Percentiles rank a stretch among this genome's conserved stretches.
These are phyloP conservation scores for Chloroceryle inda DNA, from an alignment of 2,797 vertebrate genomes.

Conservation along the genomic window DNA sequence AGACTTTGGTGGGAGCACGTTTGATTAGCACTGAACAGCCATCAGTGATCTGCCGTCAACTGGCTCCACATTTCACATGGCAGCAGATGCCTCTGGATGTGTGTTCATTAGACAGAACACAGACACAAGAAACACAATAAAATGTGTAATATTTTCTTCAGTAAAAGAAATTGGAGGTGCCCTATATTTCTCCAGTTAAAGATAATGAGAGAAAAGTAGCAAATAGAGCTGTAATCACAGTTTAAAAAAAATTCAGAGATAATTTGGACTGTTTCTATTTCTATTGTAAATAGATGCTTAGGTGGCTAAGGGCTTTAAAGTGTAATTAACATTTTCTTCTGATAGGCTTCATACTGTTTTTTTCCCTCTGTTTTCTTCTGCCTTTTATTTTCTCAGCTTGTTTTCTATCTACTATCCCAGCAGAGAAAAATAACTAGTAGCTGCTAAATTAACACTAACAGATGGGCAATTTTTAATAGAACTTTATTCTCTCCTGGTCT, in stretches of 20 bases:
- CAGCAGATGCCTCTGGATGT: not conserved
- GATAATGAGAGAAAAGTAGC: not conserved
- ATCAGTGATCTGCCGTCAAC: not conserved
- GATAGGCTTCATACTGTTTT: slow-evolving; percentile 15
- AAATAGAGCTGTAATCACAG: not conserved
- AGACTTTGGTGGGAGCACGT: not conserved
- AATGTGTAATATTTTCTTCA: not conserved
- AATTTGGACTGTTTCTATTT: not conserved
- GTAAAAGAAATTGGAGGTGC: not conserved
- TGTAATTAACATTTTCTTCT: slow-evolving; percentile 45
- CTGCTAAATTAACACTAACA: slow-evolving; percentile 21
- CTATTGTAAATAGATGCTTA: slow-evolving; percentile 1
- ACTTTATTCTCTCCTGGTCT: not conserved
- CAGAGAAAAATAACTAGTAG: slow-evolving; percentile 28
- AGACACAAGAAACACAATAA: not conserved
- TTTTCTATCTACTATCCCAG: not conserved
- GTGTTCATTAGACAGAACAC: not conserved
- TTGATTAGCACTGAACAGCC: not conserved
- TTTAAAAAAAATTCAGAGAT: not conserved
- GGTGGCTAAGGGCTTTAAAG: not conserved
- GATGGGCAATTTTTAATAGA: not conserved
- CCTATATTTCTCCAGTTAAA: not conserved
- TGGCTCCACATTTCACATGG: not conserved
- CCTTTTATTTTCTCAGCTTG: slow-evolving; percentile 16
- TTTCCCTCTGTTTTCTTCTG: not conserved